A percentile compares a stretch with the other conserved stretches of the same genome.
Evolutionary conservation across 2,888 invertebrate species (phyloP).

Genomic region (Willowsia nigromaculata): DNA sequence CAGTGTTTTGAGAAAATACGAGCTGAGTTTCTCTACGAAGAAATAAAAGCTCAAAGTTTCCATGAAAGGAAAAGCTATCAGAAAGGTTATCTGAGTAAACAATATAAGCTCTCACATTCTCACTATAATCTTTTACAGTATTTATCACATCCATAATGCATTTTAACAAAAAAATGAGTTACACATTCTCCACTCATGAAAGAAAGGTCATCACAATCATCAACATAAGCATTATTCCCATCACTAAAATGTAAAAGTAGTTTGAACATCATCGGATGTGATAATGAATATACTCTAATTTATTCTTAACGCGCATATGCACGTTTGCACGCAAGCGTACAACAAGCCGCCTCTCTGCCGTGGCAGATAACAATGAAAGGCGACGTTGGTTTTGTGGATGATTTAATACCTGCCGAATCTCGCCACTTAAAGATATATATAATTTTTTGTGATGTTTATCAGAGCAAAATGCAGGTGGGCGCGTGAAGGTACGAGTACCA

Average conservation of each 20-base stretch:
- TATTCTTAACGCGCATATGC: constrained; percentile 33
- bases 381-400: constrained; percentile 24
- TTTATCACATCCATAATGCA: not conserved
- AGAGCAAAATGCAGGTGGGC: constrained; percentile 28
- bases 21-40: not conserved
- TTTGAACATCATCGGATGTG: constrained; percentile 3
- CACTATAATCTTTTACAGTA: not conserved
- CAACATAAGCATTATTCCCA: not conserved
- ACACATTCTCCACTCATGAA: not conserved
- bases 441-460: constrained; percentile 19
- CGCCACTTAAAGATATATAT: not conserved
- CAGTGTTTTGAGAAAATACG: not conserved
- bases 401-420: constrained; percentile 49
- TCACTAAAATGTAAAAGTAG: not conserved
- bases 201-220: not conserved
- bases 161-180: not conserved
- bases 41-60: not conserved
- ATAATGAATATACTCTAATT: constrained; percentile 63
- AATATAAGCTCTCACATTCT: not conserved
- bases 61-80: not conserved
- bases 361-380: not conserved
- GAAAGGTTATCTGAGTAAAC: constrained; percentile 43
- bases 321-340: not conserved
- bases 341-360: not conserved
- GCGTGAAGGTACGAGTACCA: not conserved